Evolutionary conservation across 2,888 invertebrate species (phyloP).

Genomic region (Trachelus troglodyta): DNA sequence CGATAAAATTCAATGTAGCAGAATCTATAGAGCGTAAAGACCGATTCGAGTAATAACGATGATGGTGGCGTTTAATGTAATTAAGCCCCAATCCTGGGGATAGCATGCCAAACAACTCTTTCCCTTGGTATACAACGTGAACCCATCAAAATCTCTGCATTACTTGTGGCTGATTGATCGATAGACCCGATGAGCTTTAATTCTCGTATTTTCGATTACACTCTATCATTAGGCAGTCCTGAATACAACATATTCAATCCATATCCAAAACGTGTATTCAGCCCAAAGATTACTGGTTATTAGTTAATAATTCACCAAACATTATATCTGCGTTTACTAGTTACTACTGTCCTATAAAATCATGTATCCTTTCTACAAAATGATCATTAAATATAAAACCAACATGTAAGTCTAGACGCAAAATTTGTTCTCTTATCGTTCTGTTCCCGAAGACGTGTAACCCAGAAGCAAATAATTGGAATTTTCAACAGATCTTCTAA

Average conservation of each 20-base stretch:
- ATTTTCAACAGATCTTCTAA: background rate
- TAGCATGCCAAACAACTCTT: slow-evolving; percentile 41
- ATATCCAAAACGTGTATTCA: background rate
- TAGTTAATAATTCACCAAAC: background rate
- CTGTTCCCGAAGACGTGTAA: background rate
- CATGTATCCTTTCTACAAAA: background rate
- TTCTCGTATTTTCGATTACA: slow-evolving; percentile 11
- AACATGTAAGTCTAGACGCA: background rate
- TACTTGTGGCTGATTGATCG: slow-evolving; percentile 53
- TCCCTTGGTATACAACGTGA: slow-evolving; percentile 42
- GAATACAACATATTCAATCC: background rate
- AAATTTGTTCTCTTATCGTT: background rate
- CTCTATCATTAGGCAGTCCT: background rate
- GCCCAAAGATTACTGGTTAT: background rate
- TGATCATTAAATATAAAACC: background rate
- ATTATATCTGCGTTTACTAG: background rate
- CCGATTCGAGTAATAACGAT: background rate
- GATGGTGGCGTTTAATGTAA: slow-evolving; percentile 36
- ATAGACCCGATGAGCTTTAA: slow-evolving; percentile 33
- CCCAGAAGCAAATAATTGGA: background rate
- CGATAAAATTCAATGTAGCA: background rate
- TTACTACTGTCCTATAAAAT: background rate
- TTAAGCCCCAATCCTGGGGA: slow-evolving; percentile 35
- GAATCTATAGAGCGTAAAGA: background rate
- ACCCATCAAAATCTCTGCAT: slow-evolving; percentile 50